A percentile compares a stretch with the other conserved stretches of the same genome.
Evolutionary conservation across 2,797 vertebrate genomes (phyloP).

Genomic region (Pteronotus mesoamericanus): DNA sequence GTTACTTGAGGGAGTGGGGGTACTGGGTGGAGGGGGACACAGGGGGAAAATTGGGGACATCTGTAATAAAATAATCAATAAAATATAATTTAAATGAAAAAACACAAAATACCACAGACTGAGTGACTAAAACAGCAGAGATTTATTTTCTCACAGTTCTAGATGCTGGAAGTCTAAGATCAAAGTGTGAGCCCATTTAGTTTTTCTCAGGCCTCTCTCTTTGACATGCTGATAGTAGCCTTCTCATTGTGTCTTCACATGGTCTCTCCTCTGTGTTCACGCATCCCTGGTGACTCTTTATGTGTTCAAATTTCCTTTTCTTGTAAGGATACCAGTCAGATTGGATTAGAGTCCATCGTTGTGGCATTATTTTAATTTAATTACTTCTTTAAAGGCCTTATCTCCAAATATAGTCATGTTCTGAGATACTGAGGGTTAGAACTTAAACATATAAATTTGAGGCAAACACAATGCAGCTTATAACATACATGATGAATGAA

Average conservation of each 20-base stretch:
- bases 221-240: neutral
- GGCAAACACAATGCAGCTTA: neutral
- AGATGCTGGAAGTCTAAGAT: neutral
- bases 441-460: neutral
- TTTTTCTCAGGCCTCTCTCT: neutral
- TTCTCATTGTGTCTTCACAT: neutral
- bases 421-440: neutral
- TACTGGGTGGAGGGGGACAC: neutral
- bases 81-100: neutral
- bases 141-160: neutral
- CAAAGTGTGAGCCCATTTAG: neutral
- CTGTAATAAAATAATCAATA: neutral
- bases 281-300: neutral
- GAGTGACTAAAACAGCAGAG: neutral
- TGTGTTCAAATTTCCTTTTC: neutral
- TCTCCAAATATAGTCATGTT: neutral
- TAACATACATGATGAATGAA: neutral
- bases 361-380: neutral
- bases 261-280: neutral
- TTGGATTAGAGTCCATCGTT: neutral
- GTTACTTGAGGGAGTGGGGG: neutral
- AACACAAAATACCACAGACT: neutral
- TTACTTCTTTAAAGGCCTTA: neutral
- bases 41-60: neutral
- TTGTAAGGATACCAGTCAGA: neutral